Evolutionary conservation across 2,797 vertebrate genomes (phyloP), one percentile per base, ranked within the genome.

Genomic region (Masticophis lateralis): DNA sequence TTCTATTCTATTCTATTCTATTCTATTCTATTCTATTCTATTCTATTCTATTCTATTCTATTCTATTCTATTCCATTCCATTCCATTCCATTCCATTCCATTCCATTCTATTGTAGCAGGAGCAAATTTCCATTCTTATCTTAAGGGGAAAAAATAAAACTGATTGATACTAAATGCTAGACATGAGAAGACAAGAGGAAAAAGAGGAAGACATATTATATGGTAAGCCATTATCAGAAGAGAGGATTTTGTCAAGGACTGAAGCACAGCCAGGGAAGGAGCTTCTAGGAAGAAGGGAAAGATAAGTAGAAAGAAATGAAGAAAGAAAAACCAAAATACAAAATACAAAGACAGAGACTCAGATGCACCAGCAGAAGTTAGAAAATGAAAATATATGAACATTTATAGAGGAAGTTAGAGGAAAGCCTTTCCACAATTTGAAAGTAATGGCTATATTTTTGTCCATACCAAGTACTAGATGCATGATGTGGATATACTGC

Each of bases 391-490:
- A 60, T 16, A 51, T 86, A 14, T 47, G 57, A 51, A 14, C 12
- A 18, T 86, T 57, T 86, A 22, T 51, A 51, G 16, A 14, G 28
- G 4, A 60, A 13, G 37, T 14, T 88, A n/a, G 27, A 61, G 43
- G 27, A 13, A 89, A 51, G 63, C 18, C 16, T 2, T 13, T n/a
- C 6, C 13, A 22, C 6, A 43, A 53, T 37, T 59, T 61, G 18
- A 86, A 51, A 27, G 20, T 16, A 6, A 5, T 18, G 18, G 9
- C 59, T 32, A 8, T 2, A 43, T 10, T 11, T 27, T 6, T 63
- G 32, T 12, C 32, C 97, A 98, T 93, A 99, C 99, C 99, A 99
- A 83, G 98, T 98, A 96, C 98, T 99, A 2, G 98, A 8, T 0
- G 96, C 0, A 0, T 10, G 55, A 0, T 0, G 0, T 0, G 0